A percentile compares a stretch with the other conserved stretches of the same genome.
phyloP scores from a whole-genome alignment of 2,888 invertebrate genomes.

The Plagodis pulveraria region DNA sequence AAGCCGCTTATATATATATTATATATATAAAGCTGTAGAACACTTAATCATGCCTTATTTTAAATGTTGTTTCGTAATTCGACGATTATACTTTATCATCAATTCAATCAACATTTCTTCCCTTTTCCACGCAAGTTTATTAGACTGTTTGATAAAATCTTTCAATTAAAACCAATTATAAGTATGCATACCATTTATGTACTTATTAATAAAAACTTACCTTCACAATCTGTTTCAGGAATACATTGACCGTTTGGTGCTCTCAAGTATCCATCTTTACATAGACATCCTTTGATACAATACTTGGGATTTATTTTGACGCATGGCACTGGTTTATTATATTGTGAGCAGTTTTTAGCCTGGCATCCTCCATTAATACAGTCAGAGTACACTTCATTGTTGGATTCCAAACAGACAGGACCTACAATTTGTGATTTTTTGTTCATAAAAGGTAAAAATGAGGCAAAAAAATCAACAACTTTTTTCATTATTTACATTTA shows the following conservation, averaged over 20 bases:
- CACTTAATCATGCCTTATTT: no score
- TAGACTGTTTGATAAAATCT: no score
- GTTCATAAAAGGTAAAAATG: no score
- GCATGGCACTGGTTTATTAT: slow-evolving; percentile 44
- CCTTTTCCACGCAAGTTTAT: no score
- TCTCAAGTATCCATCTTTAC: slow-evolving; percentile 47
- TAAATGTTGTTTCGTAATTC: no score
- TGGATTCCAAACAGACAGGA: slow-evolving; percentile 30
- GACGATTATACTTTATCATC: no score
- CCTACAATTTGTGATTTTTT: slow-evolving; percentile 21
- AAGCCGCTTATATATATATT: no score
- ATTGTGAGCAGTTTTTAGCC: slow-evolving; percentile 48
- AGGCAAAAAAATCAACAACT: no score
- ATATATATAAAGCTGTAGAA: no score
- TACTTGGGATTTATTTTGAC: slow-evolving; percentile 33
- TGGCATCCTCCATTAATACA: slow-evolving; percentile 53
- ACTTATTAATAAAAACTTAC: background rate
- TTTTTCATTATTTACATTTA: no score
- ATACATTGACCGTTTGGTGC: slow-evolving; percentile 48
- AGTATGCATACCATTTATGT: background rate
- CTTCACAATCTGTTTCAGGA: slow-evolving; percentile 43
- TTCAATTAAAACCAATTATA: no score
- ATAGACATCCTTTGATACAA: slow-evolving; percentile 53
- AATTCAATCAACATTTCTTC: no score
- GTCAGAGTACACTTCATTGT: slow-evolving; percentile 46